Percentiles rank a stretch among this genome's conserved stretches.
phyloP scores from a whole-genome alignment of 2,797 vertebrate genomes.

The Yasuhikotakia modesta region DNA sequence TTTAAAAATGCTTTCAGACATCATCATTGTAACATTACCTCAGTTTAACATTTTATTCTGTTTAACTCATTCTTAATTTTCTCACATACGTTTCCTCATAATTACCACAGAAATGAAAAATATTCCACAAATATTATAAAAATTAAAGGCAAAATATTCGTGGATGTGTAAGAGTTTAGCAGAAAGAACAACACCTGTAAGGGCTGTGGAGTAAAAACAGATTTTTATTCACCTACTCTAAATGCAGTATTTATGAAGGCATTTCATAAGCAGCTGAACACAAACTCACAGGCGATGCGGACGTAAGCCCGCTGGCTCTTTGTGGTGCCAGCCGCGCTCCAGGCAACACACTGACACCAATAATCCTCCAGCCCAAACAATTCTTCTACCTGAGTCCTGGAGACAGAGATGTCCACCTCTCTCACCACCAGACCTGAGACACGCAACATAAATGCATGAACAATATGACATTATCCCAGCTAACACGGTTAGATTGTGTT shows the following conservation, averaged over 20 bases:
- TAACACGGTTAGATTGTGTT: no score
- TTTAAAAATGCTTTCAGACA: not conserved
- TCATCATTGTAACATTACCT: not conserved
- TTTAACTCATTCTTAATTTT: not conserved
- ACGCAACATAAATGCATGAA: slow-evolving; percentile 9
- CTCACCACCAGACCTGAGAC: slow-evolving; percentile 86
- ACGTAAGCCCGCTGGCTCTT: slow-evolving; percentile 95
- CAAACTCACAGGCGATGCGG: slow-evolving; percentile 82
- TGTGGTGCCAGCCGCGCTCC: slow-evolving; percentile 97
- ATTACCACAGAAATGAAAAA: not conserved
- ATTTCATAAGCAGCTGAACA: slow-evolving; percentile 35
- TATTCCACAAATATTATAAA: not conserved
- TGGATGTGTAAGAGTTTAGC: not conserved
- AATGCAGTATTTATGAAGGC: slow-evolving; percentile 18
- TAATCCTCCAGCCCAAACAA: slow-evolving; percentile 96
- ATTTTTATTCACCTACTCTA: slow-evolving; percentile 9
- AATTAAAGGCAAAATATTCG: not conserved
- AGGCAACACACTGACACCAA: slow-evolving; percentile 99
- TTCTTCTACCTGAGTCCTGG: slow-evolving; percentile 95
- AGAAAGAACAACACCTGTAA: not conserved
- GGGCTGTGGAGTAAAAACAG: not conserved
- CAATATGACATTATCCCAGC: no score
- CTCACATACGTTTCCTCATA: not conserved
- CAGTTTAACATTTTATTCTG: not conserved
- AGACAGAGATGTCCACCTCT: slow-evolving; percentile 96